Evolutionary conservation across 2,888 invertebrate species (phyloP), one percentile per base, ranked within the genome.

Genomic region (Hyles lineata): DNA sequence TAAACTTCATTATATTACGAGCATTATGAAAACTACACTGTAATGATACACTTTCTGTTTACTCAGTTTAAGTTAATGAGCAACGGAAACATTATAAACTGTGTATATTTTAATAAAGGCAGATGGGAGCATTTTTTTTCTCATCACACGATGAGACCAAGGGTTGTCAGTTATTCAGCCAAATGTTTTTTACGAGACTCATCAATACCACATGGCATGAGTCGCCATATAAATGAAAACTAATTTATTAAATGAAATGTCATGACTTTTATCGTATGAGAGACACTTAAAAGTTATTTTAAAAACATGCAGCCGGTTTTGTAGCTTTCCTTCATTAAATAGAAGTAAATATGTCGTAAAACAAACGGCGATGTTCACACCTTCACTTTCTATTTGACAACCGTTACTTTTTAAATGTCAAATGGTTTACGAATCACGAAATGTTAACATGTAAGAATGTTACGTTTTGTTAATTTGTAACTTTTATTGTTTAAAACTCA

Each of bases 281-380:
- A 63, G n/a, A 8, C 15, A 50, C 50, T 17, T 63, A 67, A 67
- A 62, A 67, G 43, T 67, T 50, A 67, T 67, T 67, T 67, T 67
- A 17, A n/a, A 67, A 67, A 43, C 67, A 50, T 23, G 23, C 5
- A 9, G 23, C 67, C 21, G 11, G 50, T 67, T 67, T 50, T 23
- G 67, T 67, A n/a, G 67, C 67, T 67, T 67, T 67, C 67, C 67
- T 67, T 67, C 50, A 67, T 67, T 67, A 50, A 67, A 67, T 50
- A 67, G 50, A 25, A 50, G 67, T 67, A 67, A 67, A 67, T 67
- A 17, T 67, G 67, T 67, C 67, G 67, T 67, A 67, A 63, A 67
- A 67, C 67, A 67, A 50, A n/a, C 21, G 9, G 21, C 11, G 35
- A 67, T 15, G 67, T 67, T 67, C 15, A 50, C 67, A 67, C 67